phyloP scores from a whole-genome alignment of 2,113 vertebrate genomes.

The Ptilonorhynchus violaceus region DNA sequence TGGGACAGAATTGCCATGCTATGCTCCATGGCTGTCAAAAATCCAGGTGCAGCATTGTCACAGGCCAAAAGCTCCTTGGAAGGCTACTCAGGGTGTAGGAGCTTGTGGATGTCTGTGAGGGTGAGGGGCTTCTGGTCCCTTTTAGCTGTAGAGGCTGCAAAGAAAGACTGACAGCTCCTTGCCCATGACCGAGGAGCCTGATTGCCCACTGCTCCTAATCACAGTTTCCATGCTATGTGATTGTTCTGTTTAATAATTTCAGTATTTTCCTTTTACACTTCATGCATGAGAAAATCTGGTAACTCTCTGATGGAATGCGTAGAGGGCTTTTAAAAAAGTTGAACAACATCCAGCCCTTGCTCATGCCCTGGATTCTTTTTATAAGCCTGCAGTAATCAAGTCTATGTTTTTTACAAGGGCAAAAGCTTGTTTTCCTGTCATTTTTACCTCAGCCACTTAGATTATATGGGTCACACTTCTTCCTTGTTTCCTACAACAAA shows the following conservation, averaged over 20 bases:
- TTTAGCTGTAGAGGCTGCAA: not conserved
- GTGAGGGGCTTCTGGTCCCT: not conserved
- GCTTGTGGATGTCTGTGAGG: not conserved
- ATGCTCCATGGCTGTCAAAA: not conserved
- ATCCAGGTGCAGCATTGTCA: not conserved
- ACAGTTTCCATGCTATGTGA: not conserved
- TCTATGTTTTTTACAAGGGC: not conserved
- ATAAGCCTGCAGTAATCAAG: not conserved
- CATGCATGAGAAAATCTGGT: not conserved
- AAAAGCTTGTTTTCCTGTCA: not conserved
- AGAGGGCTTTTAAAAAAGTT: not conserved
- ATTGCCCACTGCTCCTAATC: not conserved
- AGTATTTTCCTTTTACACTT: not conserved
- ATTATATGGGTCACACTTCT: not conserved
- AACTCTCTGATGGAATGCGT: not conserved
- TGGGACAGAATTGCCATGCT: not conserved
- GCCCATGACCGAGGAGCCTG: not conserved
- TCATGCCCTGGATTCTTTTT: not conserved
- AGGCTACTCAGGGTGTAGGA: not conserved
- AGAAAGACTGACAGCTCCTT: not conserved
- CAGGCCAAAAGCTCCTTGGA: not conserved
- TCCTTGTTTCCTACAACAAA: not conserved
- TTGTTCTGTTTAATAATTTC: not conserved
- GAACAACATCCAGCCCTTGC: not conserved
- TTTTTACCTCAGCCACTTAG: not conserved